phyloP scores from a whole-genome alignment of 2,113 vertebrate species.

The Sander vitreus region DNA sequence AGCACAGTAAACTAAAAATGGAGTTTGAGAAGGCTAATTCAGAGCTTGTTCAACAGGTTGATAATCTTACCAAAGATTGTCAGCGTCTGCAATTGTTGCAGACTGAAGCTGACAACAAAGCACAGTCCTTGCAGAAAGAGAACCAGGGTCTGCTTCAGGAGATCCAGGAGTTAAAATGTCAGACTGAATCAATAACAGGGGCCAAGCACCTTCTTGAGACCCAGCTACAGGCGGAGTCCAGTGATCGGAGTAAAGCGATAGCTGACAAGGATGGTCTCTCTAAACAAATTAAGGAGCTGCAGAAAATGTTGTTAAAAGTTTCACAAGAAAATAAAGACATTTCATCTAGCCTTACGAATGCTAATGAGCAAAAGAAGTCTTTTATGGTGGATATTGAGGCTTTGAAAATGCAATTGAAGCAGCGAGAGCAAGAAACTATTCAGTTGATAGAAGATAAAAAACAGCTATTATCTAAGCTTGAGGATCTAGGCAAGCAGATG shows the following conservation, averaged over 20 bases:
- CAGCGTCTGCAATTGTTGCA: conserved; percentile 68
- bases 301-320: conserved; percentile 73
- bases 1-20: conserved; percentile 79
- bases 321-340: conserved; percentile 83
- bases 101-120: conserved; percentile 68
- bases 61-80: conserved; percentile 77
- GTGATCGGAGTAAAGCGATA: conserved; percentile 76
- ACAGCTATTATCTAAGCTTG: conserved; percentile 71
- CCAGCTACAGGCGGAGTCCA: conserved; percentile 72
- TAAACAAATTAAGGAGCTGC: conserved; percentile 79
- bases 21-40: conserved; percentile 72
- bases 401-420: conserved; percentile 74
- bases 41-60: conserved; percentile 78
- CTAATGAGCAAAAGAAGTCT: conserved; percentile 81
- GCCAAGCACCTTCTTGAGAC: conserved; percentile 81
- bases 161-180: conserved; percentile 73
- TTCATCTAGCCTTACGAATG: conserved; percentile 80
- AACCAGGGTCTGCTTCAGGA: conserved; percentile 67
- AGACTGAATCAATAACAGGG: conserved; percentile 77
- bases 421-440: conserved; percentile 79
- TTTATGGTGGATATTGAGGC: conserved; percentile 80
- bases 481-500: conserved; percentile 78
- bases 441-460: conserved; percentile 77
- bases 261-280: conserved; percentile 78
- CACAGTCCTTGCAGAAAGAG: conserved; percentile 77